Percentiles rank a stretch among this genome's conserved stretches.
Conservation (phyloP, 2,888 invertebrate genomes). For the Leucania comma region DNA sequence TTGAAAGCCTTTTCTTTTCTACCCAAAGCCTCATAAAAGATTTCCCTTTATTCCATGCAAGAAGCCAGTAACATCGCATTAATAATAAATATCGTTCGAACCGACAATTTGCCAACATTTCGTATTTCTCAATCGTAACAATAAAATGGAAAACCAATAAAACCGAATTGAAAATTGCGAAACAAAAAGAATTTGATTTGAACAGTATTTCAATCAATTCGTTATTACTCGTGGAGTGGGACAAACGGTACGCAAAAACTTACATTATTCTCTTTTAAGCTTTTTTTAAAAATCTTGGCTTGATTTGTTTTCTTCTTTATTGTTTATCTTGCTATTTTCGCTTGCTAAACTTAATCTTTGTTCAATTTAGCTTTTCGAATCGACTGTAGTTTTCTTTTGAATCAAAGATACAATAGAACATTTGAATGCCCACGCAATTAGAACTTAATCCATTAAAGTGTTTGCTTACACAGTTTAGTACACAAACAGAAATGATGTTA, state of each 20-base stretch:
- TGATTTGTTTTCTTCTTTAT: neutral
- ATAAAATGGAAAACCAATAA: conserved; percentile 79
- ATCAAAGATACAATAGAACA: neutral
- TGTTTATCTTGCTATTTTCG: too few species aligned
- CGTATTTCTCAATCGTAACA: conserved; percentile 77
- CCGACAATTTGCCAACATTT: conserved; percentile 64
- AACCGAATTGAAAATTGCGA: conserved; percentile 81
- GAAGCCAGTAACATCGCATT: conserved; percentile 30
- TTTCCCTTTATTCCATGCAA: conserved; percentile 12
- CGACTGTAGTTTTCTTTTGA: neutral
- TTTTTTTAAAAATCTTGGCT: conserved; percentile 27
- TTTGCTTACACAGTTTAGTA: conserved; percentile 10
- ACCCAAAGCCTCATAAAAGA: conserved; percentile 34
- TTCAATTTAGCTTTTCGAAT: neutral
- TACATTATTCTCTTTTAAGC: conserved; percentile 36
- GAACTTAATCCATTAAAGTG: conserved; percentile 27
- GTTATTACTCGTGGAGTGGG: conserved; percentile 66
- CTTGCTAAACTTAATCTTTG: neutral
- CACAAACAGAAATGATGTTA: conserved; percentile 4
- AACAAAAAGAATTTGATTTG: conserved; percentile 82
- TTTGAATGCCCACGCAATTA: conserved; percentile 12
- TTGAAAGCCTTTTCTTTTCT: neutral
- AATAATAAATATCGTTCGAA: conserved; percentile 41
- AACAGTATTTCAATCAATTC: conserved; percentile 75
- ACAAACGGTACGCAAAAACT: conserved; percentile 72